Evolutionary conservation across 2,888 invertebrate genomes (phyloP), one percentile per base, ranked within the genome.

Genomic region (Vanessa cardui): DNA sequence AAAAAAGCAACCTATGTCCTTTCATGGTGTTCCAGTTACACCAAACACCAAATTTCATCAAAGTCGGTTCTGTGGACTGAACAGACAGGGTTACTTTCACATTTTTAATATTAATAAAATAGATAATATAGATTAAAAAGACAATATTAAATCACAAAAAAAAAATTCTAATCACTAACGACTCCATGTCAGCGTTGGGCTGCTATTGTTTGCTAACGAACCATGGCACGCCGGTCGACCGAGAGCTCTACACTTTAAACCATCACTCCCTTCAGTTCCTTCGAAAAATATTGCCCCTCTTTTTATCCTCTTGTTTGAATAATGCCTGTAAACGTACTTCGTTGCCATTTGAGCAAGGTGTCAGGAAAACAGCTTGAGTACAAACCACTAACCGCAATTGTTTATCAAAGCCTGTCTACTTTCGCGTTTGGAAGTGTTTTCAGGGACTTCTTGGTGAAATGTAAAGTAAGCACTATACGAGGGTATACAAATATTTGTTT

Each of bases 231-330:
- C 80, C 82, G 80, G 79, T 81, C 85, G 83, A 79, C 84, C 83
- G 82, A 90, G 89, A 85, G 90, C 89, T 88, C 88, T 87, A 88
- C 92, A 90, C 91, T 92, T 90, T 90, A 90, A 92, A 90, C 88
- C 92, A 90, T 90, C 89, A 88, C 86, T 83, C 85, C 85, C 86
- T 86, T 87, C 89, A 81, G 87, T 82, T 89, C 86, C 89, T 89
- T 89, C 84, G 82, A 86, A 91, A 92, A 92, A 92, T 92, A 92
- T 92, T 90, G 89, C 88, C 89, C 83, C 80, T 86, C 89, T 92
- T 92, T 92, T 92, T 91, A 92, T 90, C 89, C 86, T 87, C 89
- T 90, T 90, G 91, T 92, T 92, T 91, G 92, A 92, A 92, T 92
- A 90, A 92, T 91, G 88, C 86, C 85, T 87, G 89, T 89, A 89